Conservation (phyloP, 2,113 vertebrate species). For the Menidia beryllina region DNA sequence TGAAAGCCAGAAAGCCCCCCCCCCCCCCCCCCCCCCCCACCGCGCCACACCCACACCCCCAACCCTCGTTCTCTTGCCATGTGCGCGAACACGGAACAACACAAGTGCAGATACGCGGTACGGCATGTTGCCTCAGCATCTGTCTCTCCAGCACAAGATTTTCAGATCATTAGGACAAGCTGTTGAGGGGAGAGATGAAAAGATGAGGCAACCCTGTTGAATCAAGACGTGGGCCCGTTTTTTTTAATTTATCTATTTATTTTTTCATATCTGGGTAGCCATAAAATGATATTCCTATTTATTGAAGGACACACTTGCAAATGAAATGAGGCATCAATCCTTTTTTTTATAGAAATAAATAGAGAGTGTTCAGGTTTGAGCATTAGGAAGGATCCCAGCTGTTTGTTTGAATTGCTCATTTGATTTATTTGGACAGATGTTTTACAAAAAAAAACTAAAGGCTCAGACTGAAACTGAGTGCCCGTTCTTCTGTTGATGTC, state of each 20-base stretch:
- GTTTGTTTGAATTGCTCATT: constrained; percentile 39
- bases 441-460: constrained; percentile 22
- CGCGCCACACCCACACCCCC: neutral
- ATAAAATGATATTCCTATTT: neutral
- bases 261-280: neutral
- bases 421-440: constrained; percentile 28
- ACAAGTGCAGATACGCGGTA: constrained; percentile 19
- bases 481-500: constrained; percentile 14
- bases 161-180: constrained; percentile 54
- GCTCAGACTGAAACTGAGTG: constrained; percentile 23
- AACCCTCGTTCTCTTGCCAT: constrained; percentile 1
- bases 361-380: constrained; percentile 23
- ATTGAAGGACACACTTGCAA: constrained; percentile 1
- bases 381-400: neutral
- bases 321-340: neutral
- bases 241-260: too few relatives aligned
- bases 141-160: constrained; percentile 41
- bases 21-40: neutral
- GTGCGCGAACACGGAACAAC: neutral
- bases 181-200: constrained; percentile 26
- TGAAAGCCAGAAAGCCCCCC: constrained; percentile 4
- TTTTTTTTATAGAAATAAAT: constrained; percentile 15
- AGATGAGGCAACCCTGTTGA: constrained; percentile 21
- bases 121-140: constrained; percentile 54
- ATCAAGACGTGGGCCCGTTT: constrained; percentile 23